A percentile compares a stretch with the other conserved stretches of the same genome.
These are phyloP conservation scores for Cheirogaleus major DNA, from an alignment of 2,797 vertebrate species.

Conservation along the genomic window DNA sequence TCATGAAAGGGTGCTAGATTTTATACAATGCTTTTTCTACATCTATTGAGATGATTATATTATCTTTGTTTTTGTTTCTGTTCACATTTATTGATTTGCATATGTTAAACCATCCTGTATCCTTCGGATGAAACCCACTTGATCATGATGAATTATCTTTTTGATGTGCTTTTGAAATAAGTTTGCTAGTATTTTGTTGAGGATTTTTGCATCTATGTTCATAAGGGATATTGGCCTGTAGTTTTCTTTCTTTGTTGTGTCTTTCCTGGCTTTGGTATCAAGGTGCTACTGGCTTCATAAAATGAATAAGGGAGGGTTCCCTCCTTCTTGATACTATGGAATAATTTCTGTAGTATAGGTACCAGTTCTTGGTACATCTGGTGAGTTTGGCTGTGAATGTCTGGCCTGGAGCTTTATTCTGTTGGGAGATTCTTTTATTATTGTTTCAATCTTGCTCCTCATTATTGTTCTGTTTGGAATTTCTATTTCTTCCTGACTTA, in stretches of 20 bases:
- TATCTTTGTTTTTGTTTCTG: not conserved
- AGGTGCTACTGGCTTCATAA: not conserved
- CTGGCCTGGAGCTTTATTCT: not conserved
- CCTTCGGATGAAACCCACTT: not conserved
- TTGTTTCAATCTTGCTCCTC: not conserved
- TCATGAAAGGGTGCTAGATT: not conserved
- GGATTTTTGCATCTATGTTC: not conserved
- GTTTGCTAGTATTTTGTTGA: not conserved
- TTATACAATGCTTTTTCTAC: not conserved
- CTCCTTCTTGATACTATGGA: not conserved
- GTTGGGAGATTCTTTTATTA: not conserved
- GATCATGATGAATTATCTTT: not conserved
- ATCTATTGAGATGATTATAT: not conserved
- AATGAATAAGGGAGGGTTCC: not conserved
- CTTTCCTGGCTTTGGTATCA: not conserved
- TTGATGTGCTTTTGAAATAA: not conserved
- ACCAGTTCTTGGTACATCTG: not conserved
- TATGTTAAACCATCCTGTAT: not conserved
- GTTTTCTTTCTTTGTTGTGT: not conserved
- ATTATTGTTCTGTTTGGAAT: not conserved
- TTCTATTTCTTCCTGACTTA: not conserved
- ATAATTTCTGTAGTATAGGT: not conserved
- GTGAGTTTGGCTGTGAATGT: not conserved
- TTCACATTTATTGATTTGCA: not conserved
- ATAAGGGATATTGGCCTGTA: not conserved